A percentile compares a stretch with the other conserved stretches of the same genome.
phyloP scores from a whole-genome alignment of 1,140 invertebrate genomes.

The Macrosteles quadrilineatus region DNA sequence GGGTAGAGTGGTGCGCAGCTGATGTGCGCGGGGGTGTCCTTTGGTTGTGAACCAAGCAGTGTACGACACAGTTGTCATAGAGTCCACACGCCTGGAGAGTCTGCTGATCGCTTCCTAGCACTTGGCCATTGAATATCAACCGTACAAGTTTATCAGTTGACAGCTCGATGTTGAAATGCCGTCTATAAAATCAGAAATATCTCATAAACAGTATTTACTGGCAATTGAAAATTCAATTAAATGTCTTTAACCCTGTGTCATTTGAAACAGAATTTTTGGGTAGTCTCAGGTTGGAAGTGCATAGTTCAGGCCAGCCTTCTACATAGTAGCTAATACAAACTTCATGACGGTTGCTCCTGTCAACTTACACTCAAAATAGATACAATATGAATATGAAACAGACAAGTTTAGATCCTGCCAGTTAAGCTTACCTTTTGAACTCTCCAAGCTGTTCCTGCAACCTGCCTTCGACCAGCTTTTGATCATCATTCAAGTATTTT shows the following conservation, averaged over 20 bases:
- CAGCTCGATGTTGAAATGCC: constrained; percentile 79
- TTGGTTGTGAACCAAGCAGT: constrained; percentile 75
- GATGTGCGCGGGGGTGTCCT: constrained; percentile 39
- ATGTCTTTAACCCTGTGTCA: too few species aligned
- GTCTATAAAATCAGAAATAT: constrained; percentile 57
- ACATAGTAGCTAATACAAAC: too few species aligned
- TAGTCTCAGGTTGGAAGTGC: too few species aligned
- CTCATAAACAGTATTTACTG: too few species aligned
- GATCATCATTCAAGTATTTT: constrained; percentile 85
- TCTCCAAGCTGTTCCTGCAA: constrained; percentile 75
- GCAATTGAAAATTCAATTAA: too few species aligned
- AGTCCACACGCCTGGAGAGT: constrained; percentile 78
- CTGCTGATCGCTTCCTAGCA: constrained; percentile 71
- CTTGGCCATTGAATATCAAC: constrained; percentile 85
- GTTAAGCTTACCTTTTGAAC: constrained; percentile 76
- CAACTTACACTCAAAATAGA: too few species aligned
- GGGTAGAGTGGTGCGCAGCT: neutral
- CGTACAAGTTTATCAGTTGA: constrained; percentile 74
- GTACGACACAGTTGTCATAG: constrained; percentile 84
- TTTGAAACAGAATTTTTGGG: too few species aligned
- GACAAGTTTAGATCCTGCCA: constrained; percentile 81
- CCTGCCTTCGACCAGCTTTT: constrained; percentile 74
- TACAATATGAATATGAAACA: constrained; percentile 86
- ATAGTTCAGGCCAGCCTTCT: too few species aligned
- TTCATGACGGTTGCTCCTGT: too few species aligned